These are phyloP conservation scores for Dallia pectoralis DNA, from an alignment of 2,797 vertebrate genomes.

Conservation along the genomic window DNA sequence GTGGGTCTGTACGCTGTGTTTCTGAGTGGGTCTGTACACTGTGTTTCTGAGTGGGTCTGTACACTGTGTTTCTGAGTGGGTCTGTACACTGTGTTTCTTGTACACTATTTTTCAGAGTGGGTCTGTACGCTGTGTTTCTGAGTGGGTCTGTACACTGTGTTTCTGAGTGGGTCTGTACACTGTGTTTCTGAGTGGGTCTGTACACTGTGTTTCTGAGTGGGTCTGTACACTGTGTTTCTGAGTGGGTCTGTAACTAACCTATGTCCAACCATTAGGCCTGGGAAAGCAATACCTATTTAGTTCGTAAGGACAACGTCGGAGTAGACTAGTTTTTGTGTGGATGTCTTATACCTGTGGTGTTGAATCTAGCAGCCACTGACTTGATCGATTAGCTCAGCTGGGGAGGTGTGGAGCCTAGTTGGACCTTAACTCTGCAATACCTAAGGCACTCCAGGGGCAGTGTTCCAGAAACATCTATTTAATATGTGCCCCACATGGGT, in stretches of 20 bases:
- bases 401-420: too few relatives aligned
- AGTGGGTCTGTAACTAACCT: not conserved
- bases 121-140: not conserved
- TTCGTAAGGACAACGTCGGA: not conserved
- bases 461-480: not conserved
- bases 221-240: not conserved
- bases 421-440: not conserved
- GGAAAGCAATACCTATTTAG: not conserved
- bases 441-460: too few relatives aligned
- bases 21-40: slow-evolving; percentile 4
- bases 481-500: not conserved
- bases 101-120: not conserved
- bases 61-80: slow-evolving; percentile 5
- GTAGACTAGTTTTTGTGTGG: not conserved
- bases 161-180: not conserved
- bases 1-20: slow-evolving; percentile 7
- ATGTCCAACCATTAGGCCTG: not conserved
- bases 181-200: slow-evolving; percentile 5
- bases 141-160: not conserved
- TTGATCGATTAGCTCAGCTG: too few relatives aligned
- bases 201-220: too few relatives aligned
- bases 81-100: not conserved
- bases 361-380: too few relatives aligned
- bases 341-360: not conserved
- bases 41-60: slow-evolving; percentile 7